These are phyloP conservation scores for Bubo blakistoni DNA, from an alignment of 2,113 vertebrate genomes.

Conservation along the genomic window DNA sequence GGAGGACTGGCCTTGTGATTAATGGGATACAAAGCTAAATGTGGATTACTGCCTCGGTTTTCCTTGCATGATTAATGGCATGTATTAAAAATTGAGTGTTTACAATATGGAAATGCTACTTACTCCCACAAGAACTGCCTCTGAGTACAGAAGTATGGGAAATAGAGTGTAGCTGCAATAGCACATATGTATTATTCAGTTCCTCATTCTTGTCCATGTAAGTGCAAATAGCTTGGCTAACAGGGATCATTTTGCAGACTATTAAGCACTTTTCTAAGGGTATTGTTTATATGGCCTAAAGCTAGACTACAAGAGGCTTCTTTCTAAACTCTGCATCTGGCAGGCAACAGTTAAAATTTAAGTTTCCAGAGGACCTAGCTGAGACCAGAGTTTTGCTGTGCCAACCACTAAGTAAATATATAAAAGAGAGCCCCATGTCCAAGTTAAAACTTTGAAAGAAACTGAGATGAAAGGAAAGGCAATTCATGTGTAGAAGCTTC, in stretches of 20 bases:
- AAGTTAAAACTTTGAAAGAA: conserved; percentile 16
- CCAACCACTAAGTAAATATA: background rate
- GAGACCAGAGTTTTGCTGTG: background rate
- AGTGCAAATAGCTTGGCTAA: background rate
- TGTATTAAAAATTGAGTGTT: background rate
- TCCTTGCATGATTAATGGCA: background rate
- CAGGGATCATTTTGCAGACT: background rate
- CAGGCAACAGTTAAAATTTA: background rate
- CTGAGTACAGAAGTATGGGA: background rate
- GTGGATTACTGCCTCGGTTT: background rate
- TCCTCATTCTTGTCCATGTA: background rate
- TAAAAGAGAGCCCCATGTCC: background rate
- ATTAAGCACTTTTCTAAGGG: background rate
- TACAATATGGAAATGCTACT: background rate
- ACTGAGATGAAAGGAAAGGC: background rate
- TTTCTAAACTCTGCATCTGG: background rate
- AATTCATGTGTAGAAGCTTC: background rate
- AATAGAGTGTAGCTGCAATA: background rate
- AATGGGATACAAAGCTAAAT: background rate
- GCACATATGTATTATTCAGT: background rate
- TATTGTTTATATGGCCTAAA: background rate
- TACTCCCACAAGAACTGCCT: background rate
- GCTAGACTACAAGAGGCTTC: background rate
- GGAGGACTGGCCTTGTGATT: background rate
- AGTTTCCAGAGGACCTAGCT: background rate